Evolutionary conservation across 2,888 invertebrate genomes (phyloP), one percentile per base, ranked within the genome.

Genomic region (Zhengitettix transpicula): DNA sequence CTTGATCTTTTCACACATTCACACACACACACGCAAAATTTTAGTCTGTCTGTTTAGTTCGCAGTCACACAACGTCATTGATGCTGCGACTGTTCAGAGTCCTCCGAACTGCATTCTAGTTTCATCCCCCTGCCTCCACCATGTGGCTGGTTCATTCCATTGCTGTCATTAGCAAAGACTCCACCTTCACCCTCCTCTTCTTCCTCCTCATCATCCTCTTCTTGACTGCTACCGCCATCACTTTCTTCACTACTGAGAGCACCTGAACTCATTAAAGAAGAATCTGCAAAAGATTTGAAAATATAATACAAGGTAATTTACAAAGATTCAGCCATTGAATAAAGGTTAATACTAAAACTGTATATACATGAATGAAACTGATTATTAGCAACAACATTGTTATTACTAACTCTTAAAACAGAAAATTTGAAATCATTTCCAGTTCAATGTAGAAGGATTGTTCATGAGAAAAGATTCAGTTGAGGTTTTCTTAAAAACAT

Each of bases 181-280:
- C 47, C 47, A 9, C 14, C 55, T 28, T 55, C 55, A 40, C 40
- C 61, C 17, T 42, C 58, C n/a, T 57, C 54, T 5, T 62, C 60
- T 15, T 62, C 62, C 40, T 60, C 60, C 52, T 60, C 60, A 42
- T 60, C 60, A 16, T 65, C 65, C 11, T 58, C 61, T 42, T 59
- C 62, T 16, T 66, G 66, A 57, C 66, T 66, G 62, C 67, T 67
- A 58, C 66, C 65, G 11, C 66, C 67, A 17, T 68, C 68, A 41
- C 65, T 65, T 40, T 68, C 68, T 41, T 67, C 67, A 52, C 65
- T 65, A n/a, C 58, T 59, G 12, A 61, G 59, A 15, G 58, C 61
- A 15, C 61, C 61, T n/a, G 64, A 64, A 54, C 62, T 64, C 42
- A 64, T 60, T 28, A 62, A 42, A 10, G 60, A 60, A 9, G 62